Evolutionary conservation across 1,140 invertebrate genomes (phyloP).

Genomic region (Pentalonia nigronervosa): DNA sequence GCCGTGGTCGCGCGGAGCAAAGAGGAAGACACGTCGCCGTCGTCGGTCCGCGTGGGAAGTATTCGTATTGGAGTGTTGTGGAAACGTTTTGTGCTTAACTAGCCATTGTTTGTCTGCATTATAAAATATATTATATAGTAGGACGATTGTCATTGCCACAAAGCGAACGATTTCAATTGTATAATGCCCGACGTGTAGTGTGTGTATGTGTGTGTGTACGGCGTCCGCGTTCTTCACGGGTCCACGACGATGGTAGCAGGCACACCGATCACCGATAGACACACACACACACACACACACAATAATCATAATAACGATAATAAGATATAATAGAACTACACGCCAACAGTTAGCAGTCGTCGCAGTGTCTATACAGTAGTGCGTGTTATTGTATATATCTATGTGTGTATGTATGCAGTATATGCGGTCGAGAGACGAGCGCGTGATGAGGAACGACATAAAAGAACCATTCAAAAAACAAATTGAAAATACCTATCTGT

Average conservation of each 20-base stretch:
- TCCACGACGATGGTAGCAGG: neutral
- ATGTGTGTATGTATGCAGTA: neutral
- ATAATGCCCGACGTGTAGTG: neutral
- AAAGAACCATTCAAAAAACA: slow-evolving; percentile 23
- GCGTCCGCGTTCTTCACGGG: slow-evolving; percentile 31
- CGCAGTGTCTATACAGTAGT: neutral
- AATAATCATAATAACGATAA: neutral
- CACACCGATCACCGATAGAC: neutral
- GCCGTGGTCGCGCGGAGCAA: neutral
- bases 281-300: neutral
- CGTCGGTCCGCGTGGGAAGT: slow-evolving; percentile 22
- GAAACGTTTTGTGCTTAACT: slow-evolving; percentile 38
- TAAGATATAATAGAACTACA: neutral
- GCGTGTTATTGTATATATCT: neutral
- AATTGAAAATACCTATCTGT: slow-evolving; percentile 22
- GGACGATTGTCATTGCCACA: slow-evolving; percentile 35
- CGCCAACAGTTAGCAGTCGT: neutral
- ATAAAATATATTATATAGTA: neutral
- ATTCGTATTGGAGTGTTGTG: slow-evolving; percentile 13
- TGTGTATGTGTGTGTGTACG: neutral
- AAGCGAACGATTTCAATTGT: slow-evolving; percentile 50
- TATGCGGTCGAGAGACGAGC: neutral
- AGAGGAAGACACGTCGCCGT: neutral
- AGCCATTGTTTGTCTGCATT: slow-evolving; percentile 40
- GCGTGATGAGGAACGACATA: slow-evolving; percentile 1